Evolutionary conservation across 2,888 invertebrate genomes (phyloP), one percentile per base, ranked within the genome.

Genomic region (Phragmatobia fuliginosa): DNA sequence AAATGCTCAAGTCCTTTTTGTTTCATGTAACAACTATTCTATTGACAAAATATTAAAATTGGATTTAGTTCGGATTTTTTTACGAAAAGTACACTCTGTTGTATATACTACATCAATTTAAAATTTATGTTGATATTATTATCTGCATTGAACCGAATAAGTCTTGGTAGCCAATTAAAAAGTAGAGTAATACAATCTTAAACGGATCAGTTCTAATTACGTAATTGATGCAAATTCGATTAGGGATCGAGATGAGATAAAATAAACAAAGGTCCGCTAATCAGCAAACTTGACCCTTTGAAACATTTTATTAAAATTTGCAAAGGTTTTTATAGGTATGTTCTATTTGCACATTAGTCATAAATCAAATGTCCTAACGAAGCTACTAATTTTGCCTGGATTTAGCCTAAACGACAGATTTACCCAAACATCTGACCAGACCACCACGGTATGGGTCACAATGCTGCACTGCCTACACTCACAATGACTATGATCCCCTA

Each of bases 161-260:
- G 8, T 21, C 7, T 8, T n/a, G 21, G 21, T 6, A 45, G 49
- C 56, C 58, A 66, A 25, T 60, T 61, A 59, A n/a, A 49, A 49
- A 25, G 21, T 52, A 38, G 38, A 67, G 52, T 59, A 68, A 68
- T 73, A 58, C n/a, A 61, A 66, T 18, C 33, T 33, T 49, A 18
- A 16, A 25, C 33, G 33, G 7, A 52, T 56, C 21, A 16, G 4
- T 36, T 36, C 18, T 36, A 5, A 36, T 64, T 36, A 18, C 16
- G 2, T 64, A 56, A 64, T 64, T 64, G 36, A 56, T 31, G 18
- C 36, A 52, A 64, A 64, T 36, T 64, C 18, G 56, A 28, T 56
- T 36, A 65, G 18, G 56, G 56, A 38, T 56, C 11, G 21, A 28
- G 56, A 62, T 31, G 25, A 28, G 28, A 65, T 65, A 56, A 65